Base-by-base conservation (phyloP, 1,140 invertebrate genomes). In the Protaetia brevitarsis region DNA sequence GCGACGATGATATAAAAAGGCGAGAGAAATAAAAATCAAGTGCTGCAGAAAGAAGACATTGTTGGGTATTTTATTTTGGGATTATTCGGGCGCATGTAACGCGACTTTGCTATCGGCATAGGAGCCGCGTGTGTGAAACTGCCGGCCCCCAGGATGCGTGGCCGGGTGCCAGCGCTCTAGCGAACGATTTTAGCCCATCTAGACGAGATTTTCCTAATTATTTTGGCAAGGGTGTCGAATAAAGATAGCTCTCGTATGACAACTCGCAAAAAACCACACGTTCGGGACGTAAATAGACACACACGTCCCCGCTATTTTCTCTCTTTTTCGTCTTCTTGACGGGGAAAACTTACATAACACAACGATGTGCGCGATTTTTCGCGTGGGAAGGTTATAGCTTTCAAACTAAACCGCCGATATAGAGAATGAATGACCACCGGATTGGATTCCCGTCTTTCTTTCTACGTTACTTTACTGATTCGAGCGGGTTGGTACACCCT, bases 171-270 rank as follows among this genome's bases (percentile, higher is more conserved):
- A 82, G 80, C 78, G 77, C 79, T 81, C 81, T 80, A 86, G 85
- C 86, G 84, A 82, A 87, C 86, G 82, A 80, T 87, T 88, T 87
- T 88, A 88, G 86, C 85, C 85, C 86, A 81, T 82, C 81, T 79
- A 77, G 58, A 59, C 64, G 31, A 82, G 81, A 83, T 84, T 86
- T 87, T 85, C 85, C 85, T 87, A 87, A 87, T 87, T 86, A 87
- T 87, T 87, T 88, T 88, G 86, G 86, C 86, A 88, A 83, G 82
- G 82, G 80, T 79, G 79, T 78, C 78, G 78, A 79, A 80, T 51
- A 45, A 61, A 61, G 65, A 66, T 61, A 66, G 65, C 58, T 66
- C n/a, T n/a, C 58, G 61, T 66, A 64, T 30, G 56, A 58, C 63
- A 37, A 23, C 60, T 34, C 60, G 29, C 26, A 59, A 59, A 29